Evolutionary conservation across 2,113 vertebrate genomes (phyloP), one percentile per base, ranked within the genome.

Genomic region (Xenus cinereus): DNA sequence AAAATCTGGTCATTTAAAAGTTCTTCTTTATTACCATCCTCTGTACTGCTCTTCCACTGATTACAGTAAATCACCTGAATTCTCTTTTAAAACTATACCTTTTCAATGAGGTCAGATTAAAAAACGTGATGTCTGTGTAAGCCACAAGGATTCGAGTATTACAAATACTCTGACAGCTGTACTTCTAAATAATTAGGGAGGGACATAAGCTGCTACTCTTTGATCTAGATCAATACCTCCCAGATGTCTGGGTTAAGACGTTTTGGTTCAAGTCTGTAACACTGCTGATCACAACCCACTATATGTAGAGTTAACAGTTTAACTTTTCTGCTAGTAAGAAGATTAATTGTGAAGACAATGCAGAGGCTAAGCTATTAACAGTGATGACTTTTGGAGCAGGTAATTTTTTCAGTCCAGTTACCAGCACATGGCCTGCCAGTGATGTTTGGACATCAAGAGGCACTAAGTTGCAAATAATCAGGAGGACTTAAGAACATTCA

Each of bases 391-490:
- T 93, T 87, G 74, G 59, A 89, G 39, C 32, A 53, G 63, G 69
- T 78, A 4, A 37, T 63, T 90, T 91, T 93, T 96, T 96, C 63
- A 51, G 73, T 69, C 82, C 79, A 48, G 39, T 87, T 96, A 96
- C 73, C 54, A 71, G 21, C 51, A 41, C 35, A 35, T 59, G 67
- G 54, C n/a, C 54, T 62, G 68, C 85, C 83, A 90, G 59, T 82
- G 68, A 28, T 53, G 22, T 73, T 80, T 73, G 80, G 72, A 39
- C 26, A 78, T 93, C 48, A 93, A 79, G 76, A 85, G 50, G 37
- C 56, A 75, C 35, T 46, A 59, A 9, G 3, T 63, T 76, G 53
- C 43, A 94, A 95, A 46, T 26, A 91, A 74, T 53, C 33, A 75
- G 53, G 28, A 66, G 73, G 81, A 75, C 32, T 60, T 92, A 27